Evolutionary conservation across 2,113 vertebrate species (phyloP).

Genomic region (Campylomormyrus tamandua): DNA sequence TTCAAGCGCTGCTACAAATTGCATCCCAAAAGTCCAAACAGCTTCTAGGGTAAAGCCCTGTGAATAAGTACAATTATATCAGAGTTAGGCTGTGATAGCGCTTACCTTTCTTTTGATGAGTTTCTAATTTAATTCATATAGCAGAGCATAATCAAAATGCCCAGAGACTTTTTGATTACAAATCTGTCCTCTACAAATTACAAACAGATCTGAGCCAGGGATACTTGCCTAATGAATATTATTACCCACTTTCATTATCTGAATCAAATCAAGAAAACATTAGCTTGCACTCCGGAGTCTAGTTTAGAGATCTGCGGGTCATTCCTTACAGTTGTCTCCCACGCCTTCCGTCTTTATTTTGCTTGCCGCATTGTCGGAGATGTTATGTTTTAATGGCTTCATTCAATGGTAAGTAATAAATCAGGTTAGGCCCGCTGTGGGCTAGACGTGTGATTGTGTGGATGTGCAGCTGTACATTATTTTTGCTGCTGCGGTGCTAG

Average conservation of each 20-base stretch:
- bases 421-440: background rate
- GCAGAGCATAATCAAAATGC: slow-evolving; percentile 21
- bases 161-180: slow-evolving; percentile 33
- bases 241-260: slow-evolving; percentile 34
- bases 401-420: background rate
- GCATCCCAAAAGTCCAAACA: background rate
- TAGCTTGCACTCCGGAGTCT: slow-evolving; percentile 8
- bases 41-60: background rate
- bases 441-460: background rate
- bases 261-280: slow-evolving; percentile 32
- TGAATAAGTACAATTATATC: background rate
- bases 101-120: slow-evolving; percentile 16
- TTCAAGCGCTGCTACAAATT: background rate
- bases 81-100: background rate
- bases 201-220: slow-evolving; percentile 10
- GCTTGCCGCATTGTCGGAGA: background rate
- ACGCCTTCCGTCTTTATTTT: background rate
- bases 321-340: background rate
- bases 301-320: background rate
- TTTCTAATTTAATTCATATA: slow-evolving; percentile 19
- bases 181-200: slow-evolving; percentile 22
- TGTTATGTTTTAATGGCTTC: background rate
- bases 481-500: background rate
- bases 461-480: background rate
- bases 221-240: slow-evolving; percentile 29